Evolutionary conservation across 2,888 invertebrate genomes (phyloP), one percentile per base, ranked within the genome.

Genomic region (Chloromyia formosa): DNA sequence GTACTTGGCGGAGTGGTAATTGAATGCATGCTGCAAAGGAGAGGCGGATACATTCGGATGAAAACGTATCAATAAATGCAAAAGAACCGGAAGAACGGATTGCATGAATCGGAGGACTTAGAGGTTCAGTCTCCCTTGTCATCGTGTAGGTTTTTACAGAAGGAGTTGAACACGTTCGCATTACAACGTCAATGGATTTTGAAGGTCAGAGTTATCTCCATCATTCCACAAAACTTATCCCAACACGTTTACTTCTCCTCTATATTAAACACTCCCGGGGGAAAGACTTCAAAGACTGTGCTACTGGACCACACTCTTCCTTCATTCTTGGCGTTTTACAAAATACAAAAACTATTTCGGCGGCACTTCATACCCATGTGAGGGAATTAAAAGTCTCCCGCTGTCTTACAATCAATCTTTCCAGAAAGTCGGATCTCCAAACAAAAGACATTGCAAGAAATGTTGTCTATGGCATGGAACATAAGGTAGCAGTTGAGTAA

Each of bases 401-500:
- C 69, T 54, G 69, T 53, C 69, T 23, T 49, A 12, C 69, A n/a
- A 69, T 69, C 56, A 69, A 69, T 69, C 69, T 54, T n/a, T n/a
- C 22, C 9, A 35, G 27, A 56, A 56, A 56, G 64, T 64, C 18
- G 42, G 16, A n/a, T n/a, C n/a, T 40, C 45, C 16, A 16, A 45
- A 64, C 64, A 42, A 42, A 42, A 64, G n/a, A 64, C 64, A 64
- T 20, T 40, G 40, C 20, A n/a, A n/a, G n/a, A n/a, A n/a, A n/a
- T n/a, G n/a, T n/a, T n/a, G n/a, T n/a, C n/a, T 27, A 64, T 20
- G 14, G 40, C 20, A 42, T 18, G 20, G 64, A 64, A 18, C 42
- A n/a, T n/a, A n/a, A n/a, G n/a, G 12, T 42, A 64, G 64, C 40
- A 64, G 45, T 64, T 64, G 35, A 61, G 14, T 3, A 61, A 61